Base-by-base conservation (phyloP, 2,113 vertebrate species). In the Phaethon lepturus region DNA sequence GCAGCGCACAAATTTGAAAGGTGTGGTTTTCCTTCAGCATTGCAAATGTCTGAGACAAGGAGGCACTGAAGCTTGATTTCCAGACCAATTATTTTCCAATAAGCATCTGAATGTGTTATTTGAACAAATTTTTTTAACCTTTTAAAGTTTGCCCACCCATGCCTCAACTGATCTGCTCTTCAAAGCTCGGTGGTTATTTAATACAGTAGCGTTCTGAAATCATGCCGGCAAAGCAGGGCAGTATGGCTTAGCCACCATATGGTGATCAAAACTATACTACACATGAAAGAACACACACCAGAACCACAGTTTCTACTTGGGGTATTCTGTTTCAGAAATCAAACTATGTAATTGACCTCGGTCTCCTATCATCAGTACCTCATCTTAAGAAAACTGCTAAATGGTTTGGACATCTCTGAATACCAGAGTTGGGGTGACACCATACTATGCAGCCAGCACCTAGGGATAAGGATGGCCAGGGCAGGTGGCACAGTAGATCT, bases 11-110 rank as follows among this genome's bases (percentile, higher is more conserved):
- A 8, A 2, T 84, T 91, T 71, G 78, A 85, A 95, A 92, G 80
- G 88, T 84, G 73, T 78, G 86, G 68, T 83, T 93, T 94, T 81
- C 49, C 64, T 86, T 79, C 89, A 91, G 69, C 62, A n/a, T n/a
- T 75, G 69, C 83, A 75, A 92, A 95, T 0, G 0, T 69, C 74
- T 92, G 81, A 93, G 82, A 58, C 42, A 79, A 90, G 72, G 42
- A 86, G 67, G 22, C 42, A 77, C 28, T 90, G 85, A 83, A 80
- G 78, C 63, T 92, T 86, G 55, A 86, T 88, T 93, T 92, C 88
- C 88, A 90, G 69, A 79, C 73, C 62, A 95, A 50, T 85, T 94
- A 86, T n/a, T 93, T 94, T 56, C 45, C 73, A 91, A 7, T 82
- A 86, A 73, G 22, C 44, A 94, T 73, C 28, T 76, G 38, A 92